A percentile compares a stretch with the other conserved stretches of the same genome.
phyloP scores from a whole-genome alignment of 2,113 vertebrate species.

The Tretioscincus oriximinensis region DNA sequence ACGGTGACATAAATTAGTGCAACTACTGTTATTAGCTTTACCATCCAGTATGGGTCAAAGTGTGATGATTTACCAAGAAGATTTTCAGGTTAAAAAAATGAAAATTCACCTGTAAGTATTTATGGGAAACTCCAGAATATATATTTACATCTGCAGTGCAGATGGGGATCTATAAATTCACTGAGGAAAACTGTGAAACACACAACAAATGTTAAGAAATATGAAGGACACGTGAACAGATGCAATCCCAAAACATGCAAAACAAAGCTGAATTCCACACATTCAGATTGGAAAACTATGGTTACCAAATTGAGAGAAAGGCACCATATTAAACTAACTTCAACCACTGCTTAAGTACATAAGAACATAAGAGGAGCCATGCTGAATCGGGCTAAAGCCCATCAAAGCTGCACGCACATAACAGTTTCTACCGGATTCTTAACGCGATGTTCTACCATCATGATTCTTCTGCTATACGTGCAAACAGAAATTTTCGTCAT shows the following conservation, averaged over 20 bases:
- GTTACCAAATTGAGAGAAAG: not conserved
- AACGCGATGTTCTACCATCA: no score
- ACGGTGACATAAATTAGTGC: not conserved
- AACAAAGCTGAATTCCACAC: no score
- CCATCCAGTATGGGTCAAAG: constrained; percentile 2
- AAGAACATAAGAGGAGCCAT: no score
- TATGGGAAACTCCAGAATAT: constrained; percentile 2
- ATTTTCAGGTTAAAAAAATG: constrained; percentile 3
- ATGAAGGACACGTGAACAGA: no score
- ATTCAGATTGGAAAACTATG: not conserved
- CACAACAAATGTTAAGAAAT: not conserved
- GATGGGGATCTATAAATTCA: not conserved
- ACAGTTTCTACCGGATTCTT: no score
- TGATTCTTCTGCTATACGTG: no score
- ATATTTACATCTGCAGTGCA: not conserved
- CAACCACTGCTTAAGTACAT: not conserved
- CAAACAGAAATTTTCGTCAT: no score
- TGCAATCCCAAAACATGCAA: no score
- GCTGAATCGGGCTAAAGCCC: no score
- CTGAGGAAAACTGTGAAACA: no score
- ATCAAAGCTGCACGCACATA: no score
- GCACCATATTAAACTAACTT: not conserved
- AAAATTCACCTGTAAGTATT: not conserved
- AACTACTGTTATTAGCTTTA: constrained; percentile 19
- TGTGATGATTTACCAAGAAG: not conserved